A percentile compares a stretch with the other conserved stretches of the same genome.
Evolutionary conservation across 2,888 invertebrate species (phyloP).

Genomic region (Digitonthophagus gazella): DNA sequence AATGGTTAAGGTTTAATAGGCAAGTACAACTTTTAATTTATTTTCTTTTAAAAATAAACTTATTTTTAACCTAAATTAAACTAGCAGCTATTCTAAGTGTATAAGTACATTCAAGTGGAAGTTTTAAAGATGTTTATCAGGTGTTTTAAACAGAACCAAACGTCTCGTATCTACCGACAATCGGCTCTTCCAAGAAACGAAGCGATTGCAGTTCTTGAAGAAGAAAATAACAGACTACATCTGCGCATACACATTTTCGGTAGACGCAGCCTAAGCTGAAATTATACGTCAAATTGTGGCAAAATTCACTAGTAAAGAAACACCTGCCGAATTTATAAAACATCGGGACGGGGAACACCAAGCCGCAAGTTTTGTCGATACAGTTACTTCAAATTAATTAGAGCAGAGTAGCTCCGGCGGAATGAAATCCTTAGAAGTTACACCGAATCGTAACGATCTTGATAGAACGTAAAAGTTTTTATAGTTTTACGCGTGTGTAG

Average conservation of each 20-base stretch:
- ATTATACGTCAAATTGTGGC: not conserved
- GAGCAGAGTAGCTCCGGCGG: not conserved
- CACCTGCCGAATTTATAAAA: not conserved
- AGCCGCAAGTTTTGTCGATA: not conserved
- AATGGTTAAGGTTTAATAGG: not conserved
- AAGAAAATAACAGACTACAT: not conserved
- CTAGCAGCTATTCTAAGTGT: no score
- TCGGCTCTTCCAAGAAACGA: not conserved
- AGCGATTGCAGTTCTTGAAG: not conserved
- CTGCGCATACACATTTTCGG: no score
- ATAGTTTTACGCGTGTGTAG: not conserved
- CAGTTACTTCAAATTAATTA: not conserved
- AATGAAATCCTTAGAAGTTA: not conserved
- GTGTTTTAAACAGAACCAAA: not conserved
- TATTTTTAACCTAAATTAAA: no score
- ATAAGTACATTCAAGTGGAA: not conserved
- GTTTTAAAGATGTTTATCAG: no score
- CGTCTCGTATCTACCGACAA: not conserved
- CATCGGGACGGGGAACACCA: not conserved
- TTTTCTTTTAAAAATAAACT: no score
- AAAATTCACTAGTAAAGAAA: not conserved
- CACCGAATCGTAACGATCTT: not conserved
- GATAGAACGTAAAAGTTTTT: not conserved
- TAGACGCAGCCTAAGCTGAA: not conserved
- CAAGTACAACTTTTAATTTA: no score